Conservation (phyloP, 2,888 invertebrate genomes). For the Electrophaes corylata region DNA sequence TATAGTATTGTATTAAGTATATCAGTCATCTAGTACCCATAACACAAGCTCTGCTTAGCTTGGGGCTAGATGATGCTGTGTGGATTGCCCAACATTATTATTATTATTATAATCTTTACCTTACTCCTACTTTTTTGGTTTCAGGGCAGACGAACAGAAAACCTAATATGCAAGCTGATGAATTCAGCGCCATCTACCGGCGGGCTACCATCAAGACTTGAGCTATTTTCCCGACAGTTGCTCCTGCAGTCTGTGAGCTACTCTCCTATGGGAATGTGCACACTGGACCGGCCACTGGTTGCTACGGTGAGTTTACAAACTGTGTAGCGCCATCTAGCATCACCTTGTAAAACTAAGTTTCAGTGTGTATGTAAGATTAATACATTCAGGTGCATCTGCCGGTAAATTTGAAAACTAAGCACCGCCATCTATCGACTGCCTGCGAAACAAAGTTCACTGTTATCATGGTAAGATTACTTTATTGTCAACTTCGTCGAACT, state of each 20-base stretch:
- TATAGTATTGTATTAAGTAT: too few species aligned
- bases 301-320: constrained; percentile 77
- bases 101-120: too few species aligned
- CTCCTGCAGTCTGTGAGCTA: constrained; percentile 83
- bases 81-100: too few species aligned
- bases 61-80: too few species aligned
- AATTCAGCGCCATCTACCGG: constrained; percentile 76
- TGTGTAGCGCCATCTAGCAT: constrained; percentile 8
- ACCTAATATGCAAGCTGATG: constrained; percentile 69
- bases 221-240: constrained; percentile 84
- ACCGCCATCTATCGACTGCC: too few species aligned
- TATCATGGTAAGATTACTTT: neutral
- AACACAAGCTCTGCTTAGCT: too few species aligned
- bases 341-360: neutral
- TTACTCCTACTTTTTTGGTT: constrained; percentile 9
- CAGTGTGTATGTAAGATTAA: too few species aligned
- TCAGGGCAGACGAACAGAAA: constrained; percentile 73
- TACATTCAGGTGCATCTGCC: too few species aligned
- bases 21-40: too few species aligned
- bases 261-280: constrained; percentile 84
- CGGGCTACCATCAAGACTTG: constrained; percentile 74
- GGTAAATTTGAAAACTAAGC: too few species aligned
- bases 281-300: constrained; percentile 81
- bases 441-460: too few species aligned
- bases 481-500: too few species aligned